Percentiles rank a stretch among this genome's conserved stretches.
Conservation (phyloP, 2,888 invertebrate genomes). For the Mylabris sibirica region DNA sequence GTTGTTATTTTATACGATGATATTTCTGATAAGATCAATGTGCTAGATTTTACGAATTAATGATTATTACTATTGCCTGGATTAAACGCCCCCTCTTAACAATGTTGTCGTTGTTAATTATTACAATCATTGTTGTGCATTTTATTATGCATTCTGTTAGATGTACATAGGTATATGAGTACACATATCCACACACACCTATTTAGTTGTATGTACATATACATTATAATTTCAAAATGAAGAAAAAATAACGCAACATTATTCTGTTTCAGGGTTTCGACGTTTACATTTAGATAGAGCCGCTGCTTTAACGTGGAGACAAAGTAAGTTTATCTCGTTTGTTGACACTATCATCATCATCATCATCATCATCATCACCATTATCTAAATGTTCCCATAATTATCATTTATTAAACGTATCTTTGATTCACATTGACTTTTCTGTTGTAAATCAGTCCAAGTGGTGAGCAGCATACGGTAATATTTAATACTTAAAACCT, state of each 20-base stretch:
- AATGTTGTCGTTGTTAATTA: neutral
- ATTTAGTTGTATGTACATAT: no score
- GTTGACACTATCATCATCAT: neutral
- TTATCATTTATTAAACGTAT: neutral
- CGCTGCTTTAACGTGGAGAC: neutral
- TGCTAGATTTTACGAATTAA: slow-evolving; percentile 4
- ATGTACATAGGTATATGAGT: neutral
- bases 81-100: neutral
- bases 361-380: neutral
- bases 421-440: slow-evolving; percentile 1
- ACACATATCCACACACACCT: neutral
- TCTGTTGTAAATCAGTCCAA: neutral
- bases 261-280: neutral
- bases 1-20: neutral
- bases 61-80: neutral
- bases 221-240: neutral
- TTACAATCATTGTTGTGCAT: neutral
- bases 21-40: slow-evolving; percentile 6
- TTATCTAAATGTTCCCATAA: neutral
- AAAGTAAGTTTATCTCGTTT: neutral
- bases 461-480: neutral
- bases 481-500: neutral
- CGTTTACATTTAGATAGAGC: neutral
- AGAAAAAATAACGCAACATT: neutral
- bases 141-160: no score